Base-by-base conservation (phyloP, 1,140 invertebrate species). In the Vanessa tameamea region DNA sequence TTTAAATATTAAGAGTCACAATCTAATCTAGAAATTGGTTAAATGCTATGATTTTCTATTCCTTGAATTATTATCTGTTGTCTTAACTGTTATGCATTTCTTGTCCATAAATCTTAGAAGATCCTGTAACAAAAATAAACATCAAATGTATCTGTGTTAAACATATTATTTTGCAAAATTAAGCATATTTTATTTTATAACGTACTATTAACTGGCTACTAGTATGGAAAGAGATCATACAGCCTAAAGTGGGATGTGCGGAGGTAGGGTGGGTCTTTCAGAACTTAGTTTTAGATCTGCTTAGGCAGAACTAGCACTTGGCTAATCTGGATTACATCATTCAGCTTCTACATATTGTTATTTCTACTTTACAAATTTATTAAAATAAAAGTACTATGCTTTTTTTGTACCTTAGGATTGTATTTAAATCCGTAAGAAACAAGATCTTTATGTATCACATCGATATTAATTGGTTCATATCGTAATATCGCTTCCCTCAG, bases 391-490 rank as follows among this genome's bases (percentile, higher is more conserved):
- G 13, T 47, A 59, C 67, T 47, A 57, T 20, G 20, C 1, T 20
- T 20, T 20, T 20, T 20, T 20, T 20, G 73, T 88, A 94, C 94
- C 91, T 94, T 93, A 48, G 94, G 89, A 85, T 95, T 93, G 81
- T 94, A 95, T 78, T 91, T 91, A 78, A 89, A 92, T 6, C 94
- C 94, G 57, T 86, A 83, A 0, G 87, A 82, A 67, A 93, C 93
- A 8, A 94, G 78, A 65, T 91, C 91, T 16, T 87, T 89, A 76
- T 94, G 93, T 80, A 94, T 87, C 14, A 89, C 77, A 85, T 94
- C 94, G 55, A 95, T 91, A 73, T 94, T 93, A 12, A 95, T 81
- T 0, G 94, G 94, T 72, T 94, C 93, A 78, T 95, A 95, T 47
- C 89, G 79, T 31, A 95, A 81, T 67, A 95, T 93, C 37, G 93